phyloP scores from a whole-genome alignment of 2,113 vertebrate species.

The Gallinago jamesoni region DNA sequence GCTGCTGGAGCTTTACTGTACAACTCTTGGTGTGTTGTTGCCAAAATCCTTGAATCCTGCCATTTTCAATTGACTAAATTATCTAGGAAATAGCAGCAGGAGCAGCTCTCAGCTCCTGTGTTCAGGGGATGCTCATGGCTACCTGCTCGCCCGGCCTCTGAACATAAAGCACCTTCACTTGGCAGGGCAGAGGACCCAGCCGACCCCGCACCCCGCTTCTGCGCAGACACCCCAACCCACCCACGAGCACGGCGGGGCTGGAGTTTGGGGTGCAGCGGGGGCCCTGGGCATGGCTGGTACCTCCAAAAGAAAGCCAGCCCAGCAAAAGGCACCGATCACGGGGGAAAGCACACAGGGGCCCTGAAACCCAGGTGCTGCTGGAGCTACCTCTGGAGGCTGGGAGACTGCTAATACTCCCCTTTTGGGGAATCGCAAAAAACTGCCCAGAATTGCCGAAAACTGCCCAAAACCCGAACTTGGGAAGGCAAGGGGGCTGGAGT shows the following conservation, averaged over 20 bases:
- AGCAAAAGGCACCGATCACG: accelerated
- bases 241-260: accelerated
- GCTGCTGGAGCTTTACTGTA: background rate
- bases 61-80: background rate
- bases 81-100: background rate
- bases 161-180: background rate
- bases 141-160: accelerated
- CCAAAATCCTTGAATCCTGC: background rate
- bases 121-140: background rate
- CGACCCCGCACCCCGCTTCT: background rate
- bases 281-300: no score
- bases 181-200: background rate
- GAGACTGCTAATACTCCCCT: background rate
- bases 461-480: background rate
- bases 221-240: background rate
- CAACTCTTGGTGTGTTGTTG: background rate
- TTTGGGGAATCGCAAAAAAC: background rate
- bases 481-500: background rate
- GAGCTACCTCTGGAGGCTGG: background rate
- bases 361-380: background rate
- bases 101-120: background rate
- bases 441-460: background rate
- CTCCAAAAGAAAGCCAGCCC: background rate
- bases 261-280: background rate
- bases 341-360: accelerated